Conservation (phyloP, 2,797 vertebrate species). For the Pseudopleuronectes americanus region DNA sequence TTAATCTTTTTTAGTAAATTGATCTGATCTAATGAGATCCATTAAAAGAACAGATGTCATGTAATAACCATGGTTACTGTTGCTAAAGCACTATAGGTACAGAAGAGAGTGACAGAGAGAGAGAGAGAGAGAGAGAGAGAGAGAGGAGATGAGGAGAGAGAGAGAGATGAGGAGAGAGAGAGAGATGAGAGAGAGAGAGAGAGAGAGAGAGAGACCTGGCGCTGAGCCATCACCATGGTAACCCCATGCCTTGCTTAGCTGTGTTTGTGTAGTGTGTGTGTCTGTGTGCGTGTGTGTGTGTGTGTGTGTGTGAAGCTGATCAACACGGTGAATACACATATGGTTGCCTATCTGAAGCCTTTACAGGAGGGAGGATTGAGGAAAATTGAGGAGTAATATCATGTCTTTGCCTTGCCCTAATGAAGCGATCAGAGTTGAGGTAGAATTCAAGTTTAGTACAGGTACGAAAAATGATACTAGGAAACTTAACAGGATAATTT, state of each 20-base stretch:
- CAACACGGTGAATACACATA: constrained; percentile 32
- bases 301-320: not conserved
- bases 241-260: constrained; percentile 72
- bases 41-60: constrained; percentile 73
- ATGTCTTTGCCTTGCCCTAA: not conserved
- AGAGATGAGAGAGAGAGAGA: constrained; percentile 40
- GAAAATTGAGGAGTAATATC: not conserved
- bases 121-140: too few relatives aligned
- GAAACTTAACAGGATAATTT: not conserved
- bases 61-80: constrained; percentile 75
- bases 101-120: constrained; percentile 24
- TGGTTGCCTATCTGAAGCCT: constrained; percentile 48
- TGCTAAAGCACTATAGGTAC: constrained; percentile 76
- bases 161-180: constrained; percentile 53
- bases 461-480: not conserved
- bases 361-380: constrained; percentile 2
- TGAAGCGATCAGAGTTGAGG: not conserved
- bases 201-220: constrained; percentile 53
- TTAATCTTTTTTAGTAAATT: constrained; percentile 54
- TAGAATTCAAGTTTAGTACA: constrained; percentile 1
- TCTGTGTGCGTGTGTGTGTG: constrained; percentile 2
- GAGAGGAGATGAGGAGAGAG: constrained; percentile 34
- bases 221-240: constrained; percentile 78
- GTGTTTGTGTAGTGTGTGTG: constrained; percentile 26
- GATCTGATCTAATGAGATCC: constrained; percentile 63